Base-by-base conservation (phyloP, 2,113 vertebrate species). In the Zosterops borbonicus region DNA sequence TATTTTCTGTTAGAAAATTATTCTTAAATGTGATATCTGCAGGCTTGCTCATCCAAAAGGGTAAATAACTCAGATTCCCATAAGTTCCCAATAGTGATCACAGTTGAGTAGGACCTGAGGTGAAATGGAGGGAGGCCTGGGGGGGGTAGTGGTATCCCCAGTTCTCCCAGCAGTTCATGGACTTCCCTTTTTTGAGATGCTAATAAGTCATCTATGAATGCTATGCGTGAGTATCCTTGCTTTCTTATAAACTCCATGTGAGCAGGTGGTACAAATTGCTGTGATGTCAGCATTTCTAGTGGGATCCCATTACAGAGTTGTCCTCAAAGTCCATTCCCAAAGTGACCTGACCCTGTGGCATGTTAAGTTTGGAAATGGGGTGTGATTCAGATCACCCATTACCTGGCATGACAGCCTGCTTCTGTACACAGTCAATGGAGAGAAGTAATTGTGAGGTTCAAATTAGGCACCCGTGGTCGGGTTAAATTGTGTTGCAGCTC, bases 281-380 rank as follows among this genome's bases (percentile, higher is more conserved):
- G 1, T 69, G 68, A 74, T 70, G 79, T 90, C 92, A 90, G 83
- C 67, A 39, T 37, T 88, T 70, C 4, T 1, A 19, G 62, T 31
- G 64, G 53, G 62, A 73, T 94, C 88, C 64, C 79, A 37, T 90
- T 71, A 41, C 85, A 59, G 83, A 56, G 12, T 8, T 82, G 47
- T 70, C 60, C 84, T 92, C 46, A 65, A 60, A 55, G 68, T 83
- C 67, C 42, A 9, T 90, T 89, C 86, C 64, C 35, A 6, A 31
- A 80, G 83, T 94, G 95, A 90, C 80, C 86, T 83, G 94, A 93
- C 47, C 71, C 35, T 78, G 39, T 95, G 92, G 76, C 83, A 93
- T 56, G 42, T 31, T 7, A 31, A 65, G 25, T 80, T 83, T 92
- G 94, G 67, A 63, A 81, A 75, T 64, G 55, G 28, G 41, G 50